Base-by-base conservation (phyloP, 1,140 invertebrate species). In the Oryctes rhinoceros region DNA sequence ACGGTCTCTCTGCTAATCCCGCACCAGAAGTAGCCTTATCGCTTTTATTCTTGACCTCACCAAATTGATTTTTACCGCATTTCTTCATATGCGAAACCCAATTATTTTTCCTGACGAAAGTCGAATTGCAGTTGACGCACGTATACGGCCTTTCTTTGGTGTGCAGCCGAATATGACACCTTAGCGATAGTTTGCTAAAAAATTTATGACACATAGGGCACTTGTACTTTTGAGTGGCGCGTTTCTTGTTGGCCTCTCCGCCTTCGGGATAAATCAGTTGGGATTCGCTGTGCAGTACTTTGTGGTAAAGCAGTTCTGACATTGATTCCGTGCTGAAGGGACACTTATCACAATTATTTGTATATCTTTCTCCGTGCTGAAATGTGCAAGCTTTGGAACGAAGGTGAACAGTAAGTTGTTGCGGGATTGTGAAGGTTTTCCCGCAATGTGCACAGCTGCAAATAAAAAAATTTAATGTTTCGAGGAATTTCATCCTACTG, bases 131-230 rank as follows among this genome's bases (percentile, higher is more conserved):
- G 0, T 88, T 87, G 0, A 84, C 79, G 81, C 94, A 95, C 20
- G 90, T 85, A 81, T 91, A 95, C 0, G 94, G 94, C 81, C 94
- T 93, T 85, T 97, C 96, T 20, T 93, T 91, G 0, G 94, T 95
- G 84, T 95, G 94, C 39, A 90, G 89, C 30, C 92, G 89, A 59
- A 95, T 88, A 85, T 96, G 95, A 39, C 91, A 90, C 1, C 91
- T 88, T 13, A 96, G 87, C 0, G 93, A 92, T 0, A 90, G 86
- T 84, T 94, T 95, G 13, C 88, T 90, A 81, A 96, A 94, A 18
- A 90, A 89, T 80, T 93, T 93, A 0, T 92, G 88, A 81, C 95
- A 95, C 1, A 92, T 81, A 0, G 91, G 91, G 82, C 94, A 95
- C 1, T 86, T 85, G 65, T 93, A 93, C 86, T 91, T 92, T 3